Conservation (phyloP, 1,140 invertebrate species). For the Melipona quadrifasciata region DNA sequence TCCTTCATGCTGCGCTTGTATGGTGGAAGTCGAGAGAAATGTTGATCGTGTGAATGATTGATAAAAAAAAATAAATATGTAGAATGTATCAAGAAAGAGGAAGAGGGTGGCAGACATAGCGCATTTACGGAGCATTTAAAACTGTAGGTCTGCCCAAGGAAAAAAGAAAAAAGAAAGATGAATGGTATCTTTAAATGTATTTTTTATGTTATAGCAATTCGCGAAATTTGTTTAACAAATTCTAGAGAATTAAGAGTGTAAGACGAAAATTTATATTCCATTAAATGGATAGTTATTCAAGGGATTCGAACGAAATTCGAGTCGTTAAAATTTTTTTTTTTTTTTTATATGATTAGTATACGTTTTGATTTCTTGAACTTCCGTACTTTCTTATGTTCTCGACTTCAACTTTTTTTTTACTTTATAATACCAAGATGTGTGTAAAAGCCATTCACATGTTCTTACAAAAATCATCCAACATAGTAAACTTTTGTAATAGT, state of each 20-base stretch:
- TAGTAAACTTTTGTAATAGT: conserved; percentile 65
- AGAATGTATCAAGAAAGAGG: conserved; percentile 56
- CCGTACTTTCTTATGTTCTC: conserved; percentile 27
- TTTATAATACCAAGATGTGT: conserved; percentile 28
- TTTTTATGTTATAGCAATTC: conserved; percentile 50
- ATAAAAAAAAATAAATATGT: conserved; percentile 42
- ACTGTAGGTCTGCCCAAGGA: conserved; percentile 53
- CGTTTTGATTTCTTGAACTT: conserved; percentile 34
- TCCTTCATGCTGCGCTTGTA: conserved; percentile 63
- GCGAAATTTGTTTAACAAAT: conserved; percentile 54
- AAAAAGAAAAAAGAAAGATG: conserved; percentile 5
- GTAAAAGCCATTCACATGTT: conserved; percentile 31
- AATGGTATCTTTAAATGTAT: conserved; percentile 35
- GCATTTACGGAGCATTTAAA: conserved; percentile 71
- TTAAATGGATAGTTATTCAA: conserved; percentile 50
- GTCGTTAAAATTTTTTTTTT: conserved; percentile 30
- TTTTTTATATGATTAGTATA: conserved; percentile 14
- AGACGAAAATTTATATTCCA: conserved; percentile 50
- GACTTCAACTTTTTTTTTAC: conserved; percentile 52
- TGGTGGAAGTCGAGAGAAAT: conserved; percentile 42
- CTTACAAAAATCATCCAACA: conserved; percentile 48
- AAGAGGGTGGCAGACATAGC: conserved; percentile 74
- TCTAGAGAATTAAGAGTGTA: conserved; percentile 50
- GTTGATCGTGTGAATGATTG: conserved; percentile 53
- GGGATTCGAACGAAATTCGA: conserved; percentile 31